Conservation (phyloP, 2,113 vertebrate genomes). For the Centropus bengalensis region DNA sequence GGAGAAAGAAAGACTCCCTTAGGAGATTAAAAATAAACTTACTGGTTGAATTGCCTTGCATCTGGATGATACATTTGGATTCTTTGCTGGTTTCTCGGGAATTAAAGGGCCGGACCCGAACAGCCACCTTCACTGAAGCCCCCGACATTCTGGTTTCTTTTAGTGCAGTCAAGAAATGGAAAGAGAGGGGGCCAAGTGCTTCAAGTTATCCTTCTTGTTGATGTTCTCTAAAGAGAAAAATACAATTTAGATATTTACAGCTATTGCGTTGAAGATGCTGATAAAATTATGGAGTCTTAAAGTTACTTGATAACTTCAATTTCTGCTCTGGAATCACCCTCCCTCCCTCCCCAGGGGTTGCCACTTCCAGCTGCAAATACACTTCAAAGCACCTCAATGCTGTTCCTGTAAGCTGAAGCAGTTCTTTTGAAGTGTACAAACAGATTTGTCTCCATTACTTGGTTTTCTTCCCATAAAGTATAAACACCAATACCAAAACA, state of each 20-base stretch:
- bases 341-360: not conserved
- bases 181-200: not conserved
- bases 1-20: not conserved
- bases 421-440: not conserved
- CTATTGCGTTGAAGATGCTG: not conserved
- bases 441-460: constrained; percentile 19
- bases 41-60: constrained; percentile 99
- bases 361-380: not conserved
- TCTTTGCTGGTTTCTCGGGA: constrained; percentile 94
- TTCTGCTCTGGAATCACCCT: not conserved
- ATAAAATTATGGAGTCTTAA: not conserved
- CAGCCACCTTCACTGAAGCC: constrained; percentile 97
- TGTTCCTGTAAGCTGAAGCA: not conserved
- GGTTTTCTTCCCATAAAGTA: constrained; percentile 7
- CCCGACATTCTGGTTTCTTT: constrained; percentile 87
- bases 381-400: not conserved
- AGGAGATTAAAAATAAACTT: constrained; percentile 72
- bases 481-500: not conserved
- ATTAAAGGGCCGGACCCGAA: constrained; percentile 96
- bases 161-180: not conserved
- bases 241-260: not conserved
- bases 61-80: constrained; percentile 99
- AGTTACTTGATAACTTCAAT: not conserved
- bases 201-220: not conserved
- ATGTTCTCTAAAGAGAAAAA: constrained; percentile 55